Base-by-base conservation (phyloP, 1,140 invertebrate species). In the Riptortus pedestris region DNA sequence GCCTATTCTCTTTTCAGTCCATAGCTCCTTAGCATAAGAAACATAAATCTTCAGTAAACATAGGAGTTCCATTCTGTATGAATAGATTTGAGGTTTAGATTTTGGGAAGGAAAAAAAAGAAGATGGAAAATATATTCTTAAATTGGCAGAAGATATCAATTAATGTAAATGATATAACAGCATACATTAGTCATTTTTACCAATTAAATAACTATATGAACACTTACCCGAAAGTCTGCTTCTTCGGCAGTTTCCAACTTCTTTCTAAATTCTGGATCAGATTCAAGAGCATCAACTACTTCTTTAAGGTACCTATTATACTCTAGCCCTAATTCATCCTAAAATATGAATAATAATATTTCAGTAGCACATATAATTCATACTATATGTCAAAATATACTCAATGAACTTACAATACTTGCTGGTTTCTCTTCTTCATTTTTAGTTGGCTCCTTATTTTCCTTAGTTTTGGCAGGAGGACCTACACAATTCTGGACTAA, bases 241-340 rank as follows among this genome's bases (percentile, higher is more conserved):
- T 88, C 83, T 24, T 85, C 77, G 4, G 89, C 88, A 70, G 87
- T 87, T 71, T 92, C 85, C 26, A 95, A 74, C 72, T 91, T 89
- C 59, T 84, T 78, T 24, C 84, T 81, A 70, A 96, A 95, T 9
- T 87, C 82, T 1, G 83, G 81, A 76, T 96, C 91, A 67, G 82
- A 85, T 77, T 94, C 91, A 7, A 95, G 73, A 0, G 85, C 82
- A 70, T 89, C 80, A 0, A 94, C 86, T 0, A 96, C 89, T 77
- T 96, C 88, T 68, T 84, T 83, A 20, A 95, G 75, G 72, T 96
- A 96, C 22, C 88, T 78, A 64, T 90, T 85, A 74, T 96, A 96
- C 72, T 93, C 88, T 67, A 87, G 74, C 63, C 76, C 72, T 47
- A 71, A 66, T 48, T 71, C 70, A 60, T 71, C 69, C 65, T 67